A percentile compares a stretch with the other conserved stretches of the same genome.
Conservation (phyloP, 2,888 invertebrate genomes). For the Eupithecia centaureata region DNA sequence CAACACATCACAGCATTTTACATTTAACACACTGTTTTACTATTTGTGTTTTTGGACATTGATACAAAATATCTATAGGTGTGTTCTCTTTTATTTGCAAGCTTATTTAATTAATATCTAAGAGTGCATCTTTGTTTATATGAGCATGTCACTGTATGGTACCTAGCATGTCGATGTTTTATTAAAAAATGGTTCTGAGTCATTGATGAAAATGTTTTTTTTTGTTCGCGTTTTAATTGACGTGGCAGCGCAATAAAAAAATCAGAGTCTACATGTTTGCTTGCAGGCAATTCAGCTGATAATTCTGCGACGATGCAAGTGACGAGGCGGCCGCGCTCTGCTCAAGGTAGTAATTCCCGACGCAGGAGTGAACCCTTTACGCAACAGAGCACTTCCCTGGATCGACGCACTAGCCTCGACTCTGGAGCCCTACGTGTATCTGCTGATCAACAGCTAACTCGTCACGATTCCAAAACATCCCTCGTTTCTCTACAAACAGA, state of each 20-base stretch:
- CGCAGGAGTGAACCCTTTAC: slow-evolving; percentile 75
- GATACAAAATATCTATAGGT: slow-evolving; percentile 2
- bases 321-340: slow-evolving; percentile 70
- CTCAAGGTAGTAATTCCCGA: slow-evolving; percentile 76
- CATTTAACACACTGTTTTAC: not conserved
- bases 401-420: slow-evolving; percentile 86
- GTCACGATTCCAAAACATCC: slow-evolving; percentile 75
- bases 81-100: slow-evolving; percentile 10
- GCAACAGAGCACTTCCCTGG: slow-evolving; percentile 65
- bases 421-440: slow-evolving; percentile 66
- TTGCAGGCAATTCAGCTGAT: slow-evolving; percentile 84
- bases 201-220: slow-evolving; percentile 3
- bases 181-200: slow-evolving; percentile 43
- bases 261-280: not conserved
- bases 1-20: not conserved
- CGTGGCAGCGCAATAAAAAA: not conserved
- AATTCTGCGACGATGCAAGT: slow-evolving; percentile 73
- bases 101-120: slow-evolving; percentile 11
- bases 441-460: slow-evolving; percentile 65
- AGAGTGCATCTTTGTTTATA: slow-evolving; percentile 14
- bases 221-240: not conserved
- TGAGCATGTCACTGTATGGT: slow-evolving; percentile 36
- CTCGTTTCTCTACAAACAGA: slow-evolving; percentile 78
- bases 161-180: slow-evolving; percentile 45
- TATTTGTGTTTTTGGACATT: not conserved